These are phyloP conservation scores for Pempheris klunzingeri DNA, from an alignment of 2,797 vertebrate genomes.

Conservation along the genomic window DNA sequence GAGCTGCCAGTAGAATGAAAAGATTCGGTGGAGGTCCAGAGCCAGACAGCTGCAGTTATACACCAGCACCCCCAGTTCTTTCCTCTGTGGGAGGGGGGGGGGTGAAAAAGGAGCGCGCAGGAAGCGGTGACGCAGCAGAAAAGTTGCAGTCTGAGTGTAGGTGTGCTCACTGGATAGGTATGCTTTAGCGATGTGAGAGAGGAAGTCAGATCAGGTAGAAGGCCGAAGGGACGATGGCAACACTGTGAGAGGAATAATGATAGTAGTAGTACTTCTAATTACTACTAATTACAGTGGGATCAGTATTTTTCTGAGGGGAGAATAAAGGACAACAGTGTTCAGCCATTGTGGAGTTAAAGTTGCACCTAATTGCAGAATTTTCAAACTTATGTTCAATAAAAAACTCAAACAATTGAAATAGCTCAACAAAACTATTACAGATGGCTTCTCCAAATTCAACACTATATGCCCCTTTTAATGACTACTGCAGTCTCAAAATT, in stretches of 20 bases:
- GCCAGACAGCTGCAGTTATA: slow-evolving; percentile 96
- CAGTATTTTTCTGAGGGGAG: background rate
- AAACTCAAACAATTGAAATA: no score
- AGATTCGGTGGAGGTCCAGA: slow-evolving; percentile 90
- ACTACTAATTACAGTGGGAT: background rate
- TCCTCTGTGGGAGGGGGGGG: slow-evolving; percentile 89
- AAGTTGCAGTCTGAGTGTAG: slow-evolving; percentile 8
- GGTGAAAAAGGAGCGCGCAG: slow-evolving; percentile 36
- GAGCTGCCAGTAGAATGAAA: slow-evolving; percentile 86
- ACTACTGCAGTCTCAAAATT: no score
- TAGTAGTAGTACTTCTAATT: background rate
- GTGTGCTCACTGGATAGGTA: background rate
- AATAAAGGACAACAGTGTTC: background rate
- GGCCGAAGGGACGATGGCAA: no score
- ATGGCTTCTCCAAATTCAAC: no score
- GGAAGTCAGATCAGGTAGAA: background rate
- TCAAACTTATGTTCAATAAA: no score
- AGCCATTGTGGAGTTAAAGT: no score
- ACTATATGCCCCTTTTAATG: no score
- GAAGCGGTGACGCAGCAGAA: slow-evolving; percentile 54
- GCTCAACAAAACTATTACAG: no score
- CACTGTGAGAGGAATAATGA: background rate
- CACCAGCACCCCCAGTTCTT: slow-evolving; percentile 91
- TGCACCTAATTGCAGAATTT: no score
- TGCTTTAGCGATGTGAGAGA: background rate